Evolutionary conservation across 2,797 vertebrate genomes (phyloP).

Genomic region (Alcedo quadribrachys): DNA sequence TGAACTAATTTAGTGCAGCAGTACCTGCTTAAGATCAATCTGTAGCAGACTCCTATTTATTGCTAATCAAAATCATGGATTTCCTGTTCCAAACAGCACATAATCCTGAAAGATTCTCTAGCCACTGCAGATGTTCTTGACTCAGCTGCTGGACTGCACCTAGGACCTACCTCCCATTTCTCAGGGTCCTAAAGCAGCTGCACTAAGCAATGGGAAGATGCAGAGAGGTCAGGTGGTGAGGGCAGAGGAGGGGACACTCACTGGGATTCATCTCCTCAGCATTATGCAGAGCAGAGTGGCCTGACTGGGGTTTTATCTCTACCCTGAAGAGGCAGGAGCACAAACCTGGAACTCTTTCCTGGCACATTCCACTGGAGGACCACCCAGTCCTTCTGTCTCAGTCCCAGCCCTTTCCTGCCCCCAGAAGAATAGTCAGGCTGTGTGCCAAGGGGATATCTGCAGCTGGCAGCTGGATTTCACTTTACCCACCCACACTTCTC

Average conservation of each 20-base stretch:
- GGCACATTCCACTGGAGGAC: background rate
- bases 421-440: conserved; percentile 25
- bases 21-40: conserved; percentile 65
- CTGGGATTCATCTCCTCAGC: background rate
- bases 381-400: conserved; percentile 6
- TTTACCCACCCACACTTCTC: conserved; percentile 27
- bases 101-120: conserved; percentile 38
- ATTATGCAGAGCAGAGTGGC: background rate
- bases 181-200: background rate
- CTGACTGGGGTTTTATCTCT: background rate
- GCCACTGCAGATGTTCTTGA: background rate
- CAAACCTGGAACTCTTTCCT: background rate
- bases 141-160: background rate
- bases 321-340: background rate
- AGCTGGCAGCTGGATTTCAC: conserved; percentile 49
- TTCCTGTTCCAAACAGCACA: conserved; percentile 48
- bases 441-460: conserved; percentile 47
- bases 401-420: conserved; percentile 30
- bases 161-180: background rate
- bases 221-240: background rate
- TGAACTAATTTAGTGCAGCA: conserved; percentile 44
- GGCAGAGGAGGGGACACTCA: accelerated
- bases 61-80: conserved; percentile 60
- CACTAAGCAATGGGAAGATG: background rate
- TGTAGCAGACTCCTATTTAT: conserved; percentile 57